Evolutionary conservation across 2,888 invertebrate species (phyloP).

Genomic region (Sinohyriopsis cumingii): DNA sequence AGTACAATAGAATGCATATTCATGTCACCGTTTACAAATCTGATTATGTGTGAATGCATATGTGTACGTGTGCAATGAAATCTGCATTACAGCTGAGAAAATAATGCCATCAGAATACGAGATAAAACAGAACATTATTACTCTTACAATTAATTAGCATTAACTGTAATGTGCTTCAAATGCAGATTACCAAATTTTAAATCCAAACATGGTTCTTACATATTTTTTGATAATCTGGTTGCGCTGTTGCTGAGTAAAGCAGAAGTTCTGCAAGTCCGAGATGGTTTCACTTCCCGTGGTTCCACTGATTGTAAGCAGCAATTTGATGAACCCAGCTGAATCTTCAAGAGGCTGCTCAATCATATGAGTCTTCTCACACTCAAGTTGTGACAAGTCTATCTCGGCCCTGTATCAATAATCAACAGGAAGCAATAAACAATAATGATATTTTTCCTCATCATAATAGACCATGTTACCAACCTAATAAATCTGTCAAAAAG

Average conservation of each 20-base stretch:
- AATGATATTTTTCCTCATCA: background rate
- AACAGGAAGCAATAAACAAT: background rate
- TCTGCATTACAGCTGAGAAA: no score
- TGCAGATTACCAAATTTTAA: background rate
- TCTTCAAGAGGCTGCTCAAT: constrained; percentile 93
- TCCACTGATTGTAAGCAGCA: constrained; percentile 94
- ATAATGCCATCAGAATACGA: no score
- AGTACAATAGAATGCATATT: no score
- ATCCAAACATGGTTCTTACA: constrained; percentile 74
- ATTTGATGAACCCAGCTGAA: constrained; percentile 84
- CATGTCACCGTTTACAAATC: no score
- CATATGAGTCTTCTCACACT: constrained; percentile 92
- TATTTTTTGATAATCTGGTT: constrained; percentile 80
- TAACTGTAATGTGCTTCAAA: no score
- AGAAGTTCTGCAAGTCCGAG: constrained; percentile 87
- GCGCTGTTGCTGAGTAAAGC: constrained; percentile 84
- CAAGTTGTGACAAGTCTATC: constrained; percentile 87
- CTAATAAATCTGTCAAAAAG: no score
- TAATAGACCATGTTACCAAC: no score
- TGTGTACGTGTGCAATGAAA: no score
- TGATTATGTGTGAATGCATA: no score
- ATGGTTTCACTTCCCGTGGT: constrained; percentile 94
- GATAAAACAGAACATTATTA: background rate
- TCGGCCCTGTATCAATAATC: constrained; percentile 77
- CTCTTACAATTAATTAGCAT: background rate